A percentile compares a stretch with the other conserved stretches of the same genome.
phyloP scores from a whole-genome alignment of 1,140 invertebrate genomes.

The Trachymyrmex septentrionalis region DNA sequence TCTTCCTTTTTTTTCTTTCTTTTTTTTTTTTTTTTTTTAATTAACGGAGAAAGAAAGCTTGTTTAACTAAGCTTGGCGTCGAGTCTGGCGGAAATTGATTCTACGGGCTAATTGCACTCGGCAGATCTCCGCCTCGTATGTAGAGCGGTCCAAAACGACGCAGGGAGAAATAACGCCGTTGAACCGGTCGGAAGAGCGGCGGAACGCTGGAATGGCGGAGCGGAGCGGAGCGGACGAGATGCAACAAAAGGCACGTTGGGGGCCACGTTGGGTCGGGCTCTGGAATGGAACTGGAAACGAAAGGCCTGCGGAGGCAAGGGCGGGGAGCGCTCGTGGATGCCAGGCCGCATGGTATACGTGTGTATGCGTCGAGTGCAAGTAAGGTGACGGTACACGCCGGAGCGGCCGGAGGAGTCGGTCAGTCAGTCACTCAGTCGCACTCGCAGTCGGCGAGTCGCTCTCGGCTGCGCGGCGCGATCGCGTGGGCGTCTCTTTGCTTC shows the following conservation, averaged over 20 bases:
- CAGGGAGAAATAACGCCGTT: not conserved
- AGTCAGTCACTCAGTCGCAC: constrained; percentile 81
- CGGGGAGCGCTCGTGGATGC: constrained; percentile 69
- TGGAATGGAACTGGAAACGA: constrained; percentile 75
- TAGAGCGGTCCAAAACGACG: constrained; percentile 12
- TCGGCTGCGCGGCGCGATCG: constrained; percentile 77
- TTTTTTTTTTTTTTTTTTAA: no score
- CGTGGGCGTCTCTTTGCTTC: constrained; percentile 36
- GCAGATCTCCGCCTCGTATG: not conserved
- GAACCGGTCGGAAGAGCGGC: constrained; percentile 22
- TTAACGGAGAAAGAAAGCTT: not conserved
- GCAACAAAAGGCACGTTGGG: constrained; percentile 57
- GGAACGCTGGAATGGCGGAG: not conserved
- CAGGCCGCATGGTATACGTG: constrained; percentile 58
- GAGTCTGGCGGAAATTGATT: constrained; percentile 6
- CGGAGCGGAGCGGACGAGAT: constrained; percentile 36
- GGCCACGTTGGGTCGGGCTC: constrained; percentile 35
- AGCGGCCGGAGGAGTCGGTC: constrained; percentile 72
- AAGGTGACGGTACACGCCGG: constrained; percentile 72
- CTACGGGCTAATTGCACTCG: constrained; percentile 11
- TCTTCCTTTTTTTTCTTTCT: no score
- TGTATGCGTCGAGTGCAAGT: constrained; percentile 77
- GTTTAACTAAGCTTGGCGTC: not conserved
- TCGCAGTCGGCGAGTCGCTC: constrained; percentile 71
- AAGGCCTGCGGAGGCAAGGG: constrained; percentile 58